These are phyloP conservation scores for Trichacis sp. DNA, from an alignment of 2,888 invertebrate species.

Conservation along the genomic window DNA sequence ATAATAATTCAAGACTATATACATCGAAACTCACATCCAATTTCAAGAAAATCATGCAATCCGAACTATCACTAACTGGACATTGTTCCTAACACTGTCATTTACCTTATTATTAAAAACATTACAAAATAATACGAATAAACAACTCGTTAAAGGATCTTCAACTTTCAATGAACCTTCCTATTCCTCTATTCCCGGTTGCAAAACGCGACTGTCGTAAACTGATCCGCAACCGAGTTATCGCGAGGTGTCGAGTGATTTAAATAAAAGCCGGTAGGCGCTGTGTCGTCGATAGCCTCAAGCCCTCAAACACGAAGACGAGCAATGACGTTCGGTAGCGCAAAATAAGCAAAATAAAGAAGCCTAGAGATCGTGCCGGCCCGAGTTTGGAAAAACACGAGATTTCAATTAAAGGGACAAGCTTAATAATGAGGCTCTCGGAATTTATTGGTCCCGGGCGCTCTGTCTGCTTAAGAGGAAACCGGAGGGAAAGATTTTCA, in stretches of 20 bases:
- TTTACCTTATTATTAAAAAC: too few species aligned
- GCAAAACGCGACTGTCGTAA: constrained; percentile 13
- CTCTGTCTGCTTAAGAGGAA: too few species aligned
- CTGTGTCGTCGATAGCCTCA: constrained; percentile 42
- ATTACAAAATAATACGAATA: too few species aligned
- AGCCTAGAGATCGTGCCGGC: constrained; percentile 24
- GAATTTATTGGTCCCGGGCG: constrained; percentile 61
- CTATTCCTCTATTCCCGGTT: too few species aligned
- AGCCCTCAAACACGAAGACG: constrained; percentile 37
- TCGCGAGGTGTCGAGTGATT: constrained; percentile 57
- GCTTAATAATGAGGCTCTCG: constrained; percentile 72
- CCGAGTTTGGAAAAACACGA: constrained; percentile 70
- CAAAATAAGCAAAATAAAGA: constrained; percentile 35
- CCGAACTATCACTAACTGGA: too few species aligned
- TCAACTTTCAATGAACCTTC: too few species aligned
- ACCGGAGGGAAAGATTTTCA: too few species aligned
- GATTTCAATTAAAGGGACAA: constrained; percentile 76
- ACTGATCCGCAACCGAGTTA: constrained; percentile 48
- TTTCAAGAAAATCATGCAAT: too few species aligned
- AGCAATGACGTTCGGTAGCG: constrained; percentile 1
- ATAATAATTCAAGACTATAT: too few species aligned
- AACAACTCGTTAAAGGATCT: too few species aligned
- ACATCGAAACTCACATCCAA: too few species aligned
- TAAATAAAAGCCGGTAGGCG: constrained; percentile 55
- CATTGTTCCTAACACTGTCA: too few species aligned